These are phyloP conservation scores for Podocnemis expansa DNA, from an alignment of 2,113 vertebrate species.

Conservation along the genomic window DNA sequence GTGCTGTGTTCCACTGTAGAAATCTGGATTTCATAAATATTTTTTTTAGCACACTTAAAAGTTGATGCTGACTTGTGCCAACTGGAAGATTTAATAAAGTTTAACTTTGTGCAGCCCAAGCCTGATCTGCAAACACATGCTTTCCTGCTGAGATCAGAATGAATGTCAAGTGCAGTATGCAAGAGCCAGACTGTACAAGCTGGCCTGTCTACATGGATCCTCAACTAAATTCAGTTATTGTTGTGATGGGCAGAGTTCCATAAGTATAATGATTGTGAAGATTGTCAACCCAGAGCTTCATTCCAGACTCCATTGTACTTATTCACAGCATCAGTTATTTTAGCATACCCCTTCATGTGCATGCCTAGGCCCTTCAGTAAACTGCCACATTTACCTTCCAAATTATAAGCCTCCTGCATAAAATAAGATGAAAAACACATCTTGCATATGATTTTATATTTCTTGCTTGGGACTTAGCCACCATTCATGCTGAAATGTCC, in stretches of 20 bases:
- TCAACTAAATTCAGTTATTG: conserved; percentile 51
- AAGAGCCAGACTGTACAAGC: conserved; percentile 51
- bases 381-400: conserved; percentile 3
- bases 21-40: conserved; percentile 67
- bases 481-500: neutral
- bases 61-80: conserved; percentile 63
- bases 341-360: conserved; percentile 8
- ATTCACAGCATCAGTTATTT: conserved; percentile 34
- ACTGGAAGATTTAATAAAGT: conserved; percentile 68
- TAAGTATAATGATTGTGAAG: neutral
- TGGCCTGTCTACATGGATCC: conserved; percentile 33
- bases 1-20: conserved; percentile 51
- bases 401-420: neutral
- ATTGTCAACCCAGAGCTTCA: neutral
- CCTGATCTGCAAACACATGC: conserved; percentile 68
- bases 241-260: conserved; percentile 60
- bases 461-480: neutral
- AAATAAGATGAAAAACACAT: neutral
- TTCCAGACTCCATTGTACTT: conserved; percentile 30
- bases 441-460: neutral
- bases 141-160: conserved; percentile 64
- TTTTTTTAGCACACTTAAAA: conserved; percentile 51
- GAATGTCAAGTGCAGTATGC: neutral
- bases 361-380: neutral
- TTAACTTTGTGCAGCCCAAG: conserved; percentile 35